Conservation (phyloP, 1,140 invertebrate species). For the Anthonomus grandis region DNA sequence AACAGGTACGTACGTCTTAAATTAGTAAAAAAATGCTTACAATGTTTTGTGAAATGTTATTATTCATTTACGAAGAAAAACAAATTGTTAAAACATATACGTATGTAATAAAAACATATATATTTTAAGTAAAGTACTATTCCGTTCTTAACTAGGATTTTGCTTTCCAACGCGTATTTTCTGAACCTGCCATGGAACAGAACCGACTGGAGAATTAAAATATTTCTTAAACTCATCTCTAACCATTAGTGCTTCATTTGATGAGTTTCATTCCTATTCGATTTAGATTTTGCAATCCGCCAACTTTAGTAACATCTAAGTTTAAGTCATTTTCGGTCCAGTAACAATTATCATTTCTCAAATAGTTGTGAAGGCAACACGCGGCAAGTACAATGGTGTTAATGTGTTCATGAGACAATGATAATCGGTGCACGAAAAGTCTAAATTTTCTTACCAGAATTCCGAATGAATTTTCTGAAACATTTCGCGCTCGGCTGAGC, state of each 20-base stretch:
- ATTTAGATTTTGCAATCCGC: no score
- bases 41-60: background rate
- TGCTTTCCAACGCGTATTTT: background rate
- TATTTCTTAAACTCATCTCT: background rate
- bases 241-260: no score
- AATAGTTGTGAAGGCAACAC: conserved; percentile 3
- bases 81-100: background rate
- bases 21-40: background rate
- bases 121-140: background rate
- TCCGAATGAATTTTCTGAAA: no score
- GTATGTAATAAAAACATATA: background rate
- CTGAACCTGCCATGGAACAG: background rate
- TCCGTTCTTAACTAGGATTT: background rate
- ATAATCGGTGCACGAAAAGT: background rate
- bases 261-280: no score
- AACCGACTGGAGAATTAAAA: background rate
- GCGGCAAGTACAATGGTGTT: background rate
- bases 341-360: background rate
- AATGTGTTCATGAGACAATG: conserved; percentile 1
- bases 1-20: no score
- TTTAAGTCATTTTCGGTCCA: conserved; percentile 6
- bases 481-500: no score
- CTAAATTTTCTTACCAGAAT: background rate
- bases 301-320: no score
- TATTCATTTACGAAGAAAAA: background rate